Evolutionary conservation across 1,140 invertebrate genomes (phyloP), one percentile per base, ranked within the genome.

Genomic region (Penaeus vannamei): DNA sequence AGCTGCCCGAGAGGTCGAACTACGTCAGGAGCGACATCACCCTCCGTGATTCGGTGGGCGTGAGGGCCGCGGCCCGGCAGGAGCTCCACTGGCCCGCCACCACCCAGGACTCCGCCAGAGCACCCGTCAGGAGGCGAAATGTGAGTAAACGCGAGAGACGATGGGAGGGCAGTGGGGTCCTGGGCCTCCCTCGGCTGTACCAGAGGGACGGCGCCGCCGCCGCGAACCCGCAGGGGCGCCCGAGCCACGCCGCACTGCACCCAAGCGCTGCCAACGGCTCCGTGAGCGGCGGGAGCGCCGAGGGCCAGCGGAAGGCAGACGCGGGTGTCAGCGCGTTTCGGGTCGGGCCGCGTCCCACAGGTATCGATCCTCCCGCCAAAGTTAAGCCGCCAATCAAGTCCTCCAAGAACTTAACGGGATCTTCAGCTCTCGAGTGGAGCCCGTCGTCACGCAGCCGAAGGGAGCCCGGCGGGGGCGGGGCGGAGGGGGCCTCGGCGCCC

Each of bases 1-100:
- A 76, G 42, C 26, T 76, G 72, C 72, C 72, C 72, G 72, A 76
- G 72, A 76, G 72, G 72, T 76, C 72, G 29, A 29, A 76, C 72
- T 76, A 76, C 26, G 72, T 76, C 1, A 76, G 42, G n/a, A 10
- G 17, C 14, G 72, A 76, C 72, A 26, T 76, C 26, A 17, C 29
- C 29, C 26, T 76, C 42, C 42, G 72, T 20, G 72, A 76, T 5
- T 29, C 72, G 12, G 42, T 32, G 72, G 42, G 42, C 32, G n/a
- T 29, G 72, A 76, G 72, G 29, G 72, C 42, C 26, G 72, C 42
- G 3, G 29, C 29, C 14, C 29, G 72, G 23, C 72, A 76, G n/a
- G 17, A 32, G 72, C 42, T 76, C 29, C 53, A 14, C 53, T 53
- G 53, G 53, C 53, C 53, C 53, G 53, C 53, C 2, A 53, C 53